Conservation (phyloP, 2,797 vertebrate genomes). For the Lithobates sylvaticus region DNA sequence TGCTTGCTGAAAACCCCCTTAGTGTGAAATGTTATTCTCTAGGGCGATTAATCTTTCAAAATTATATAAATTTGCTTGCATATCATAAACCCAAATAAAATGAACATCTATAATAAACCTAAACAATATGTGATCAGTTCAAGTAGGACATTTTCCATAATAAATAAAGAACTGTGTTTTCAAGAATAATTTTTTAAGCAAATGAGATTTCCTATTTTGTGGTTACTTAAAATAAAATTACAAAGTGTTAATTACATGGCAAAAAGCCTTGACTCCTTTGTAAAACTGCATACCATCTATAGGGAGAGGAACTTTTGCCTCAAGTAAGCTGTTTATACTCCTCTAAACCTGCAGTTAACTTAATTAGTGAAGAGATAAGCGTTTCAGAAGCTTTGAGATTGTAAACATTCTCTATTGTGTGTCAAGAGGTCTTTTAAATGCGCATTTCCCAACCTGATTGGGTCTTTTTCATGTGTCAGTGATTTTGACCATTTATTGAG, state of each 20-base stretch:
- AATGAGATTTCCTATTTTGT: no score
- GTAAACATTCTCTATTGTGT: constrained; percentile 42
- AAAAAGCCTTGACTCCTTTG: background rate
- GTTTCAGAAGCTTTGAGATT: constrained; percentile 27
- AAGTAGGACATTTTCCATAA: background rate
- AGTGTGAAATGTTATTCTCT: background rate
- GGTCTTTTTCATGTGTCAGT: constrained; percentile 5
- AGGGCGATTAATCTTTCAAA: background rate
- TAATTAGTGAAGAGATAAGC: constrained; percentile 54
- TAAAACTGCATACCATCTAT: background rate
- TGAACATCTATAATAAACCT: no score
- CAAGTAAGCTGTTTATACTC: constrained; percentile 11
- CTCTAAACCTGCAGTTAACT: constrained; percentile 6
- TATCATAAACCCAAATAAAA: background rate
- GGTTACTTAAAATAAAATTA: background rate
- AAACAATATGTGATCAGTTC: no score
- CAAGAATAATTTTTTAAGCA: background rate
- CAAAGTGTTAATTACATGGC: background rate
- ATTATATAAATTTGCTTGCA: no score
- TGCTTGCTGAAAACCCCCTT: no score
- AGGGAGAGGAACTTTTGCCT: constrained; percentile 1
- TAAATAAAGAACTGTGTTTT: background rate
- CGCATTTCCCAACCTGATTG: constrained; percentile 9
- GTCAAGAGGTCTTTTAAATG: constrained; percentile 10
- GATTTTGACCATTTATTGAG: constrained; percentile 23